A percentile compares a stretch with the other conserved stretches of the same genome.
Conservation (phyloP, 2,888 invertebrate species). For the Hirudinaria manillensis region DNA sequence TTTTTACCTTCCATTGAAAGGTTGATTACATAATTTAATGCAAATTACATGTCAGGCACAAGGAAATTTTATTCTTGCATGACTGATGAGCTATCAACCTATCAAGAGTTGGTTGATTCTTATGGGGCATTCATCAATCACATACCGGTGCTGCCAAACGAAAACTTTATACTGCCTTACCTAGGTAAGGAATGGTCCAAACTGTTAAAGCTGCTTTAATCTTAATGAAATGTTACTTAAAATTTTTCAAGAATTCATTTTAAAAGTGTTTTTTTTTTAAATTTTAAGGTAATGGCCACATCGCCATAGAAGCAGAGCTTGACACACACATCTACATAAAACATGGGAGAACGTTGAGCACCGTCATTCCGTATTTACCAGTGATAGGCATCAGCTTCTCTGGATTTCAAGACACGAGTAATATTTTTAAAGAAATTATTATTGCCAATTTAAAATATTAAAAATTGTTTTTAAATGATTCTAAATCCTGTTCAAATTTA, state of each 20-base stretch:
- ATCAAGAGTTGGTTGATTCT: slow-evolving; percentile 38
- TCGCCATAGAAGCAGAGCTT: slow-evolving; percentile 45
- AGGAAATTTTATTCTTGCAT: background rate
- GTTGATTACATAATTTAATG: too few species aligned
- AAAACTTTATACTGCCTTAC: slow-evolving; percentile 43
- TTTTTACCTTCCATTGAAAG: too few species aligned
- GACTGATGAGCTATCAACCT: slow-evolving; percentile 38
- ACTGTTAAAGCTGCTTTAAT: background rate
- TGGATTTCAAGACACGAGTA: slow-evolving; percentile 32
- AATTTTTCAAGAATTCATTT: too few species aligned
- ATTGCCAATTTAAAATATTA: too few species aligned
- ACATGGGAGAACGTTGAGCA: slow-evolving; percentile 45
- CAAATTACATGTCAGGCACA: too few species aligned
- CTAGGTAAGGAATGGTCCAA: slow-evolving; percentile 41
- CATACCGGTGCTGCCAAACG: slow-evolving; percentile 38
- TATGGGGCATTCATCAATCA: slow-evolving; percentile 44
- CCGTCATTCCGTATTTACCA: slow-evolving; percentile 48
- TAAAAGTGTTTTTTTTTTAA: too few species aligned
- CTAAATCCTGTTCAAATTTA: slow-evolving; percentile 29
- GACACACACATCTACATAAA: slow-evolving; percentile 46
- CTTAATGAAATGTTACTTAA: too few species aligned
- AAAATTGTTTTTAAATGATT: too few species aligned
- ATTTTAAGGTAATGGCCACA: slow-evolving; percentile 48
- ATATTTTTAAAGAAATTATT: too few species aligned
- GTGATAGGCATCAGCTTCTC: slow-evolving; percentile 43